Evolutionary conservation across 2,888 invertebrate species (phyloP).

Genomic region (Phaonia tiefii): DNA sequence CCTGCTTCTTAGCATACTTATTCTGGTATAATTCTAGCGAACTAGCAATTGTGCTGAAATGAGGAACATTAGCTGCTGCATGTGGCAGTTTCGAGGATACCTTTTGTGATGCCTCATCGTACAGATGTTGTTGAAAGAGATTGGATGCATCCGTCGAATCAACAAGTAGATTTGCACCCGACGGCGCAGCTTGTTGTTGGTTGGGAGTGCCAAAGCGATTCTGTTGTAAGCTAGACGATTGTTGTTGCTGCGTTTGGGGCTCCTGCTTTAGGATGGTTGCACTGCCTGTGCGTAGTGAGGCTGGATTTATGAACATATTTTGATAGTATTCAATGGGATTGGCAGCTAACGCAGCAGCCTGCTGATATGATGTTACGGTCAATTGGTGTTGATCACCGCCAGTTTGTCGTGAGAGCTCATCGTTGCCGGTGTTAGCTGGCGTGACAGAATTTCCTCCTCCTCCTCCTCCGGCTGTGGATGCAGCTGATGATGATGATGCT

Average conservation of each 20-base stretch:
- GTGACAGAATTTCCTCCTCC: conserved; percentile 62
- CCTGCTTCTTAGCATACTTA: conserved; percentile 79
- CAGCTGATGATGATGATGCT: conserved; percentile 62
- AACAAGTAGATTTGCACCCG: conserved; percentile 64
- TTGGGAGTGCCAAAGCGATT: conserved; percentile 67
- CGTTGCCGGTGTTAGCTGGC: conserved; percentile 45
- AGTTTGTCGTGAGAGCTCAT: conserved; percentile 58
- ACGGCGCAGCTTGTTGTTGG: conserved; percentile 65
- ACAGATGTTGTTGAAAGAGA: conserved; percentile 78
- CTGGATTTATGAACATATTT: conserved; percentile 79
- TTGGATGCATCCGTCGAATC: conserved; percentile 75
- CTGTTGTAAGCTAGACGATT: conserved; percentile 70
- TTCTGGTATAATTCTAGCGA: conserved; percentile 80
- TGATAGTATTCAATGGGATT: conserved; percentile 79
- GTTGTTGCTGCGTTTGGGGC: conserved; percentile 69
- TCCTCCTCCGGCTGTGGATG: conserved; percentile 69
- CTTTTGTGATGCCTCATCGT: conserved; percentile 73
- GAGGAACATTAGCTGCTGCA: conserved; percentile 73
- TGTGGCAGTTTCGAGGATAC: conserved; percentile 73
- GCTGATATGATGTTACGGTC: conserved; percentile 73
- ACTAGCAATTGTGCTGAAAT: conserved; percentile 77
- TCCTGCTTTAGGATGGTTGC: conserved; percentile 73
- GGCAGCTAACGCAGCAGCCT: conserved; percentile 71
- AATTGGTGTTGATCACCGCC: conserved; percentile 69
- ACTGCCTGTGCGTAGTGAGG: conserved; percentile 72